These are phyloP conservation scores for Cotesia congregata DNA, from an alignment of 2,888 invertebrate genomes.

Conservation along the genomic window DNA sequence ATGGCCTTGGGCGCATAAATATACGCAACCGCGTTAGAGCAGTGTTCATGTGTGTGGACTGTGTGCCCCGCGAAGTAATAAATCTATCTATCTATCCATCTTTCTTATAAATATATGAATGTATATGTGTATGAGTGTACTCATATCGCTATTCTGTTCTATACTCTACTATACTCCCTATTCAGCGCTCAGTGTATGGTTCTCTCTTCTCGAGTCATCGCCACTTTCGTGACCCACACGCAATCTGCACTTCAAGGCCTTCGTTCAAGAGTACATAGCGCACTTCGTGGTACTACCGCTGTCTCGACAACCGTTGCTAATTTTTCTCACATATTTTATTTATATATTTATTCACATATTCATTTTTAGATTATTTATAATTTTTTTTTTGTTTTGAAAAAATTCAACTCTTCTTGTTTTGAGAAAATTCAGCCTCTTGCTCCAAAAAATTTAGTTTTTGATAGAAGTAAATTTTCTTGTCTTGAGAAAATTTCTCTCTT, in stretches of 20 bases:
- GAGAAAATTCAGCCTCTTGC: no score
- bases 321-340: slow-evolving; percentile 22
- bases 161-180: slow-evolving; percentile 6
- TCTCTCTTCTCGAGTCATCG: slow-evolving; percentile 41
- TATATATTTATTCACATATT: neutral
- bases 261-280: slow-evolving; percentile 10
- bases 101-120: slow-evolving; percentile 25
- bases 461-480: no score
- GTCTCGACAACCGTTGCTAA: slow-evolving; percentile 32
- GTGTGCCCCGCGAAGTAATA: slow-evolving; percentile 38
- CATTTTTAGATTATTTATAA: no score
- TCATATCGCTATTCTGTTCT: slow-evolving; percentile 16
- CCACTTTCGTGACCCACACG: slow-evolving; percentile 55
- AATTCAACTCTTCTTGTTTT: no score
- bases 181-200: neutral
- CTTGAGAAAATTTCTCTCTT: no score
- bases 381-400: no score
- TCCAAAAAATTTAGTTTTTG: no score
- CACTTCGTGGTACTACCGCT: slow-evolving; percentile 20
- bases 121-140: slow-evolving; percentile 6
- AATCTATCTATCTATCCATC: slow-evolving; percentile 38
- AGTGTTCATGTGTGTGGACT: neutral
- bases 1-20: slow-evolving; percentile 36
- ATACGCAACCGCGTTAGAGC: no score
- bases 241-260: slow-evolving; percentile 55